These are phyloP conservation scores for Ellobium chinense DNA, from an alignment of 2,888 invertebrate species.

Conservation along the genomic window DNA sequence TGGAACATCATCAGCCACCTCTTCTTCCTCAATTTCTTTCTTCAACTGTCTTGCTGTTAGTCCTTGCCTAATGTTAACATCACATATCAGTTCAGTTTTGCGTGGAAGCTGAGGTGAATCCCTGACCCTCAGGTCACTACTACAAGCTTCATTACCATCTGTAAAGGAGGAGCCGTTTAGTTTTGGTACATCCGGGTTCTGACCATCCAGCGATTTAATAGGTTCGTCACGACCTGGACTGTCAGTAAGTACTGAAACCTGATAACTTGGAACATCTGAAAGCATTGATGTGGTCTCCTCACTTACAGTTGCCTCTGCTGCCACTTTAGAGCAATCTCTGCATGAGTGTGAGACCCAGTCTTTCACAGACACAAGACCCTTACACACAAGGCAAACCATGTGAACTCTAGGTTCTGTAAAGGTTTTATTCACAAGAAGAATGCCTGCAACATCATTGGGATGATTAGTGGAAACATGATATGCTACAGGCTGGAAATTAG, in stretches of 20 bases:
- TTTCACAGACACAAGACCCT: background rate
- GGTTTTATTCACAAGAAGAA: constrained; percentile 5
- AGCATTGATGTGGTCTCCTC: background rate
- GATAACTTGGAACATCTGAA: background rate
- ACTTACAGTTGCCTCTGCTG: background rate
- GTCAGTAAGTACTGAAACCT: background rate
- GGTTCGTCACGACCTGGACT: too few species aligned
- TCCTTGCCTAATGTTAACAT: background rate
- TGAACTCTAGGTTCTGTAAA: background rate
- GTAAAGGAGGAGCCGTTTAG: background rate
- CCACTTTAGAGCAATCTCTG: background rate
- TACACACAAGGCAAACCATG: constrained; percentile 38
- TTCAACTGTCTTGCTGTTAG: too few species aligned
- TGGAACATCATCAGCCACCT: background rate
- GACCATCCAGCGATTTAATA: too few species aligned
- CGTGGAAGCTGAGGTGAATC: background rate
- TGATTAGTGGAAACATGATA: constrained; percentile 25
- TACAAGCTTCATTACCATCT: too few species aligned
- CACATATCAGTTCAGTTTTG: background rate
- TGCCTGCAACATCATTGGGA: constrained; percentile 8
- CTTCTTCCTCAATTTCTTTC: constrained; percentile 1
- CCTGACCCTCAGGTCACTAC: too few species aligned
- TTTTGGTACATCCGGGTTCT: background rate
- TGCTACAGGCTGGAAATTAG: constrained; percentile 1
- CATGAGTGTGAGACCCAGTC: constrained; percentile 37